A percentile compares a stretch with the other conserved stretches of the same genome.
Conservation (phyloP, 2,797 vertebrate species). For the Glyptemys insculpta region DNA sequence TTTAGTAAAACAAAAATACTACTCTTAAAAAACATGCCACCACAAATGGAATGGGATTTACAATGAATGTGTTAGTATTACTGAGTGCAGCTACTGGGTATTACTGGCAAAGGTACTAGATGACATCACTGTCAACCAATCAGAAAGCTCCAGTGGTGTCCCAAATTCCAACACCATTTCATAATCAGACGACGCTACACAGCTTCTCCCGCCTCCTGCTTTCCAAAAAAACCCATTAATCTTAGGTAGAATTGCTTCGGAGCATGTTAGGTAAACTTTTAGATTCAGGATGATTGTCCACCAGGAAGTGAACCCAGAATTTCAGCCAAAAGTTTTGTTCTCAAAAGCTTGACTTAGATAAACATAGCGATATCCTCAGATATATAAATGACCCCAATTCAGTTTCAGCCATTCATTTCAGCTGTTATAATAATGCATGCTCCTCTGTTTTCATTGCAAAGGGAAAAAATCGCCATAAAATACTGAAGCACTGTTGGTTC, state of each 20-base stretch:
- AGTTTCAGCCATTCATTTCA: not conserved
- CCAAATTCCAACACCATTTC: constrained; percentile 47
- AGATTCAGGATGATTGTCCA: not conserved
- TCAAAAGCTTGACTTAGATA: not conserved
- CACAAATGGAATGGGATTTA: constrained; percentile 13
- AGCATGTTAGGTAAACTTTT: constrained; percentile 14
- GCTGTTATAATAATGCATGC: not conserved
- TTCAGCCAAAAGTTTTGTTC: not conserved
- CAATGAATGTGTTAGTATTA: not conserved
- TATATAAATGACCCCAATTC: accelerated
- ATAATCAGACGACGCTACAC: not conserved
- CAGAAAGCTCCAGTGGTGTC: not conserved
- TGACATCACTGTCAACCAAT: constrained; percentile 39
- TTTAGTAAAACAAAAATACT: not conserved
- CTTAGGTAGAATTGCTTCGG: not conserved
- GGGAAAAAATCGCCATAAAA: not conserved
- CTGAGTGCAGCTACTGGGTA: constrained; percentile 25
- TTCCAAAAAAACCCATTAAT: not conserved
- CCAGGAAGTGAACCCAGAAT: not conserved
- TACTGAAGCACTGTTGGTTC: not conserved
- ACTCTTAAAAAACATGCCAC: not conserved
- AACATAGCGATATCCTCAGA: not conserved
- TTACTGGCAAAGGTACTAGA: constrained; percentile 17
- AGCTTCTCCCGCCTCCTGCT: not conserved
- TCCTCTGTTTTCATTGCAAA: not conserved